Evolutionary conservation across 2,113 vertebrate species (phyloP).

Genomic region (Menura novaehollandiae): DNA sequence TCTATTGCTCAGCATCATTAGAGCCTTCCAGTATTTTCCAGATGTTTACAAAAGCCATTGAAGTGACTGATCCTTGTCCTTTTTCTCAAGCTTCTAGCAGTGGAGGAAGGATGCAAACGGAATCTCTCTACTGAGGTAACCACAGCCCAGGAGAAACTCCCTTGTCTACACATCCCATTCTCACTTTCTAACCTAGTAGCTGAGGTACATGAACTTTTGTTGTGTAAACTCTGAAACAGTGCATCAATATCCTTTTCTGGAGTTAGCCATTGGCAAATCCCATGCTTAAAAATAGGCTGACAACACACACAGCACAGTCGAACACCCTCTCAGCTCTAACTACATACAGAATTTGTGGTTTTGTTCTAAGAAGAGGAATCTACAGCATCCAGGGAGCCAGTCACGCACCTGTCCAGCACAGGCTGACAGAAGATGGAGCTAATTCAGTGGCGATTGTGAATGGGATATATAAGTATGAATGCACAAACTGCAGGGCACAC

Average conservation of each 20-base stretch:
- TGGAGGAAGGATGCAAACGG: not conserved
- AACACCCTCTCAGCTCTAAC: not conserved
- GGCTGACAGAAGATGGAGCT: not conserved
- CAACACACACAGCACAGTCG: not conserved
- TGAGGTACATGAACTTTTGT: accelerated
- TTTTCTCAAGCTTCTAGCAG: not conserved
- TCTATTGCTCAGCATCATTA: not conserved
- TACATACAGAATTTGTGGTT: not conserved
- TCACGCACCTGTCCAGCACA: not conserved
- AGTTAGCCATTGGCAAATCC: not conserved
- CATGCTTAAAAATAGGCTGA: not conserved
- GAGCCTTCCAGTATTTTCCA: not conserved
- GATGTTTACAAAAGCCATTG: not conserved
- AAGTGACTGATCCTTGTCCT: not conserved
- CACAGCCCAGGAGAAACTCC: not conserved
- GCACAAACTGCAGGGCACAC: not conserved
- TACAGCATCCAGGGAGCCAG: not conserved
- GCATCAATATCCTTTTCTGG: not conserved
- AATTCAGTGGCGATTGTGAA: not conserved
- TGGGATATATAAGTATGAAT: not conserved
- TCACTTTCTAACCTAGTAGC: accelerated
- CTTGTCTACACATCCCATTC: not conserved
- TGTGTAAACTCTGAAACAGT: not conserved
- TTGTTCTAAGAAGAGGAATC: not conserved
- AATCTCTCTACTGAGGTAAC: not conserved